Evolutionary conservation across 2,888 invertebrate species (phyloP).

Genomic region (Fissipunctia ypsillon): DNA sequence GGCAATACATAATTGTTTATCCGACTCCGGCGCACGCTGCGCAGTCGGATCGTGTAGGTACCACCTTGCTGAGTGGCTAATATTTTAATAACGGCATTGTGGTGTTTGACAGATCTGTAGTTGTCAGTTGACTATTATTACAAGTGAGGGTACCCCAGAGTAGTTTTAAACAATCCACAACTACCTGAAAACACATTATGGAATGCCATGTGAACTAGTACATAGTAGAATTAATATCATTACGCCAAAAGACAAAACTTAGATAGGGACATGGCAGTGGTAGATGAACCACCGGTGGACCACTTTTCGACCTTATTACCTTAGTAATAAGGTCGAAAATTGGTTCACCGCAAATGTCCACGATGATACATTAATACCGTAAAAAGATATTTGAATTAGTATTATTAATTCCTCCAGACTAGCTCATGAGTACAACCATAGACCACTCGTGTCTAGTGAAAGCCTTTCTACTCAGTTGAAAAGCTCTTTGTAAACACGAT

Average conservation of each 20-base stretch:
- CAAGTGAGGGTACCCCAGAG: not conserved
- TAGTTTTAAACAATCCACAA: not conserved
- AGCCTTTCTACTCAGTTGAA: not conserved
- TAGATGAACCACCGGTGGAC: too few relatives aligned
- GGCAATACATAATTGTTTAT: not conserved
- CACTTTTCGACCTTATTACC: too few relatives aligned
- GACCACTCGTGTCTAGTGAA: not conserved
- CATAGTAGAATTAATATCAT: too few relatives aligned
- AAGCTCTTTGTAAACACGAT: constrained; percentile 11
- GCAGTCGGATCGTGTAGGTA: not conserved
- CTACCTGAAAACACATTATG: too few relatives aligned
- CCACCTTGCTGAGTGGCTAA: too few relatives aligned
- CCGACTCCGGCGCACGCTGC: not conserved
- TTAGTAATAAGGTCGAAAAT: too few relatives aligned
- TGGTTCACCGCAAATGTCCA: too few relatives aligned
- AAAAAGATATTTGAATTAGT: not conserved
- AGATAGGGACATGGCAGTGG: too few relatives aligned
- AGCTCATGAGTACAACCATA: not conserved
- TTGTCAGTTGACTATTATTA: too few relatives aligned
- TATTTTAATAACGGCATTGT: not conserved
- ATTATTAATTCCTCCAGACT: not conserved
- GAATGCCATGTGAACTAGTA: too few relatives aligned
- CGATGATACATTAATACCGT: too few relatives aligned
- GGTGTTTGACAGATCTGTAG: not conserved
- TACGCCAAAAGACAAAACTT: too few relatives aligned